Base-by-base conservation (phyloP, 2,113 vertebrate genomes). In the Ictalurus furcatus region DNA sequence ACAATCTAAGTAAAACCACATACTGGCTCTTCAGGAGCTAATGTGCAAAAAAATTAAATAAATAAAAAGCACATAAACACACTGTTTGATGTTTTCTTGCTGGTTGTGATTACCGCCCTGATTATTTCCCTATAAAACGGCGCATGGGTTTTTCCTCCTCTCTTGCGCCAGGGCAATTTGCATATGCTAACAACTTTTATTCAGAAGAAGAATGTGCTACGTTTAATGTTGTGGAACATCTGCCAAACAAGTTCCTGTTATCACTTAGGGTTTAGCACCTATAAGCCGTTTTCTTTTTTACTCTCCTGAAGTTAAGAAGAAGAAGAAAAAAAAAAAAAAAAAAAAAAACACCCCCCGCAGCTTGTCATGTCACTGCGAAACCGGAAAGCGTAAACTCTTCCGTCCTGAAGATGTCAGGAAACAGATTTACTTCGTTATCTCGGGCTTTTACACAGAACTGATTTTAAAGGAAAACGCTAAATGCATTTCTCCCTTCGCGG, bases 261-360 rank as follows among this genome's bases (percentile, higher is more conserved):
- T 23, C 37, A 44, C 19, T 37, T 21, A 9, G 67, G n/a, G 67
- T 34, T 5, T 16, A 30, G 28, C 4, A 14, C 67, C 12, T 1
- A 28, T 8, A 7, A 8, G 4, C 11, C 1, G 0, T 19, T 37
- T 73, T 6, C 3, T 19, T 37, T 19, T 37, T 1, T 23, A 28
- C 69, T 40, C 34, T 23, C 37, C 40, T 23, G 2, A 40, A 40
- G 63, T 61, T 19, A 65, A 12, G 3, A 28, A 28, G 9, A 65
- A 5, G 28, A 48, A 48, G 12, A 5, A 25, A 0, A 74, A 21
- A 25, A 17, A 76, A 44, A 44, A 74, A 74, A 23, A 9, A 48
- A 0, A 4, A 23, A 23, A 78, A 0, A 5, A 0, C 44, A 48
- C 6, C 6, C 44, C 9, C 5, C 19, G 2, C 0, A 17, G 17